Evolutionary conservation across 2,797 vertebrate genomes (phyloP).

Genomic region (Sebastes variabilis): DNA sequence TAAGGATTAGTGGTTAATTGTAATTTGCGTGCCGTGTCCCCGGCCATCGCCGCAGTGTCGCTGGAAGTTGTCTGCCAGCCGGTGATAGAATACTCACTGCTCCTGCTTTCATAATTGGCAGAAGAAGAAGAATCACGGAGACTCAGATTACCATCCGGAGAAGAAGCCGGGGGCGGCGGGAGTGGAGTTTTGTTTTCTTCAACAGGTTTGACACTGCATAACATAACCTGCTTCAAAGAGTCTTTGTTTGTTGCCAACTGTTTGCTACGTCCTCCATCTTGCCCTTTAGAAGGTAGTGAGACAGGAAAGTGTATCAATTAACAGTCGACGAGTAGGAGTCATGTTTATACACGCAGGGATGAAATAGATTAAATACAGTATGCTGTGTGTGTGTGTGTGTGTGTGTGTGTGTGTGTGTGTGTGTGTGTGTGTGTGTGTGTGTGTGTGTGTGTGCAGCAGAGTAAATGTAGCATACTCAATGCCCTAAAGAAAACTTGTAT

Average conservation of each 20-base stretch:
- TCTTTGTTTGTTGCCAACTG: conserved; percentile 51
- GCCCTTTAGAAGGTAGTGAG: conserved; percentile 30
- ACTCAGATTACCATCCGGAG: conserved; percentile 44
- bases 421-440: conserved; percentile 8
- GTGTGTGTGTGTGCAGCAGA: background rate
- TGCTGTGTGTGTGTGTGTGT: background rate
- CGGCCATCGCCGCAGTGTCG: conserved; percentile 54
- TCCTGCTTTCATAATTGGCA: conserved; percentile 65
- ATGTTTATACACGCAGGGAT: conserved; percentile 51
- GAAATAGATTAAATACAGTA: conserved; percentile 32
- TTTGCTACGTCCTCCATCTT: conserved; percentile 35
- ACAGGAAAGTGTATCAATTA: conserved; percentile 44
- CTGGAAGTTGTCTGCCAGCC: conserved; percentile 64
- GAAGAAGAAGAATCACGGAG: conserved; percentile 53
- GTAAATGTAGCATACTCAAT: background rate
- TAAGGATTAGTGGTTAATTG: conserved; percentile 80
- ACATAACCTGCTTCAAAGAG: conserved; percentile 55
- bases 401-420: background rate
- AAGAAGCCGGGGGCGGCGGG: conserved; percentile 35
- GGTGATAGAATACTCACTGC: conserved; percentile 77
- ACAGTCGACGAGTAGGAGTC: conserved; percentile 52
- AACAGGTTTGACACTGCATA: conserved; percentile 56
- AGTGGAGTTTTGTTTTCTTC: conserved; percentile 45
- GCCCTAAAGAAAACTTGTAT: background rate
- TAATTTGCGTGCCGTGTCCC: conserved; percentile 74